Evolutionary conservation across 2,888 invertebrate genomes (phyloP).

Genomic region (Dolichomitus sp.): DNA sequence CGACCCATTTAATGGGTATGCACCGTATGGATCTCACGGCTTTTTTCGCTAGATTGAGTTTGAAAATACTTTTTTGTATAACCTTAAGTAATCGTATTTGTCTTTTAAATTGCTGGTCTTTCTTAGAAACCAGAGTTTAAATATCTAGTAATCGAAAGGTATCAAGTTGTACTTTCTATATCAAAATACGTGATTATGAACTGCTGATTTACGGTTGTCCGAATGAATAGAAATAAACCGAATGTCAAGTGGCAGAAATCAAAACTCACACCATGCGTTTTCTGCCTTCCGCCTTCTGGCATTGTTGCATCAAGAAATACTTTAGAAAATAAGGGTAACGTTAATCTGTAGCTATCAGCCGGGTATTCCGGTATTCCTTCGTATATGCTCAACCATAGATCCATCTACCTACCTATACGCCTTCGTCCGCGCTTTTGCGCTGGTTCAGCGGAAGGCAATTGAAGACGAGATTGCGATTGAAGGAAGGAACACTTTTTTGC

Average conservation of each 20-base stretch:
- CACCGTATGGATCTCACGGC: too few relatives aligned
- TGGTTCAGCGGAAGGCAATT: constrained; percentile 73
- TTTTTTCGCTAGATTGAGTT: too few relatives aligned
- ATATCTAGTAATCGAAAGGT: too few relatives aligned
- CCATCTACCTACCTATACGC: neutral
- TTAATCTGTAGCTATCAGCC: constrained; percentile 5
- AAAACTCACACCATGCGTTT: neutral
- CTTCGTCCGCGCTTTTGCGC: constrained; percentile 31
- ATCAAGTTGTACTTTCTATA: too few relatives aligned
- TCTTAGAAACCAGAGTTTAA: too few relatives aligned
- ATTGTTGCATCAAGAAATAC: neutral
- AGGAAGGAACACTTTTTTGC: constrained; percentile 70
- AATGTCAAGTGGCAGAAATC: neutral
- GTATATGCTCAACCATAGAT: constrained; percentile 15
- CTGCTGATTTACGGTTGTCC: too few relatives aligned
- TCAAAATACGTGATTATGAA: too few relatives aligned
- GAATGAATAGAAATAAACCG: too few relatives aligned
- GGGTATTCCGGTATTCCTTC: neutral
- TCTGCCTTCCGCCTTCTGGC: neutral
- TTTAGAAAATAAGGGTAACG: neutral
- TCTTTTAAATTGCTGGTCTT: too few relatives aligned
- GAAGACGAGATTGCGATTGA: constrained; percentile 74
- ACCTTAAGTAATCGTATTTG: too few relatives aligned
- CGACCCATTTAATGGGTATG: too few relatives aligned
- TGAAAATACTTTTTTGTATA: too few relatives aligned